phyloP scores from a whole-genome alignment of 2,888 invertebrate species.

The Andrena dorsata region DNA sequence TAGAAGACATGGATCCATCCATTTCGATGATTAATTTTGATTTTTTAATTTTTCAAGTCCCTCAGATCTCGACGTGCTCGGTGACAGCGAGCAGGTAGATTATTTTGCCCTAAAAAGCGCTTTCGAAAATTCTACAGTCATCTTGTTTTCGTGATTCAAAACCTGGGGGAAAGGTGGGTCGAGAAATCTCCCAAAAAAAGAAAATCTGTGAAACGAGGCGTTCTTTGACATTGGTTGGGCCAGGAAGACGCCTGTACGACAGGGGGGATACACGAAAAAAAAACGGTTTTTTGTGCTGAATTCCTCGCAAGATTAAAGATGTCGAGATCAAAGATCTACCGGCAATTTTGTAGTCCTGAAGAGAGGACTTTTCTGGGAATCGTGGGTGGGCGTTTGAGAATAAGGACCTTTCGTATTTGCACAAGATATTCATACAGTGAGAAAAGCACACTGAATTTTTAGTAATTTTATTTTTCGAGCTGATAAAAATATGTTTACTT shows the following conservation, averaged over 20 bases:
- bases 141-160: slow-evolving; percentile 10
- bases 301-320: slow-evolving; percentile 56
- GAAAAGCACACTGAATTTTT: not conserved
- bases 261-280: slow-evolving; percentile 31
- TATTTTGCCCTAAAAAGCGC: not conserved
- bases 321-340: slow-evolving; percentile 45
- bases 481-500: slow-evolving; percentile 1
- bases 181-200: slow-evolving; percentile 29
- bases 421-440: slow-evolving; percentile 1
- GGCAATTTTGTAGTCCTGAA: slow-evolving; percentile 18
- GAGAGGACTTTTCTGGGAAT: slow-evolving; percentile 38
- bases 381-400: not conserved
- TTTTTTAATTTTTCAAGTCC: too few species aligned
- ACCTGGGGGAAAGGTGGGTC: not conserved
- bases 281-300: slow-evolving; percentile 49
- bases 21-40: too few species aligned
- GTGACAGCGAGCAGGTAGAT: not conserved
- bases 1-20: too few species aligned
- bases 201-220: not conserved
- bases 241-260: slow-evolving; percentile 28
- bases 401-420: slow-evolving; percentile 1
- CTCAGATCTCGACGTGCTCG: not conserved
- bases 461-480: not conserved
- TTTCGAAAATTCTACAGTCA: not conserved
- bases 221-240: slow-evolving; percentile 43